Evolutionary conservation across 2,113 vertebrate species (phyloP).

Genomic region (Malurus cyaneus): DNA sequence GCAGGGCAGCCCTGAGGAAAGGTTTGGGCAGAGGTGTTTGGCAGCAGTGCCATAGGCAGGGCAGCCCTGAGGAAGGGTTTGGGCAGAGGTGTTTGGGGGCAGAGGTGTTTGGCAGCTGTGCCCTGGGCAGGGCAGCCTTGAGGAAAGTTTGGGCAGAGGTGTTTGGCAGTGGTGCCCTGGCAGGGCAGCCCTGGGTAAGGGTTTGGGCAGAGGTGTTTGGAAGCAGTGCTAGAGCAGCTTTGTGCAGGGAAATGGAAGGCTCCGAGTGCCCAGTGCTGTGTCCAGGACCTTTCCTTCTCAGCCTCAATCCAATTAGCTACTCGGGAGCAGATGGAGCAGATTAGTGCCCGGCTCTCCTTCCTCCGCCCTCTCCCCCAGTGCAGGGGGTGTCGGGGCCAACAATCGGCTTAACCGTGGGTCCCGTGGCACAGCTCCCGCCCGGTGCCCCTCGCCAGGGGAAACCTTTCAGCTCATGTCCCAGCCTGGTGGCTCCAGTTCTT

Average conservation of each 20-base stretch:
- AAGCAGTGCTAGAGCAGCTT: background rate
- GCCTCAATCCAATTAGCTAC: conserved; percentile 35
- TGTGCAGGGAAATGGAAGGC: rapidly evolving
- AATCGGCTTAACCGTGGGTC: background rate
- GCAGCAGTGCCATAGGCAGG: background rate
- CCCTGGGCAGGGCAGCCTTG: no score
- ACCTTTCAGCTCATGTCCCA: background rate
- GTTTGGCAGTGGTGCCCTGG: background rate
- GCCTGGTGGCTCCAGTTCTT: background rate
- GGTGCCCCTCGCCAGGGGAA: background rate
- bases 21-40: no score
- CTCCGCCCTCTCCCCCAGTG: background rate
- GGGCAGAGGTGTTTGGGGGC: no score
- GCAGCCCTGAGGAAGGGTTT: no score
- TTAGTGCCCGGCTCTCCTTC: conserved; percentile 20
- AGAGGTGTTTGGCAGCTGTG: no score
- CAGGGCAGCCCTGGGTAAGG: no score
- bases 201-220: background rate
- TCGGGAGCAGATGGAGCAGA: conserved; percentile 40
- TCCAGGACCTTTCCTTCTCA: background rate
- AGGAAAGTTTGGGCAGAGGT: no score
- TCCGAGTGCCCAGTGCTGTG: background rate
- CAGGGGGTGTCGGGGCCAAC: background rate
- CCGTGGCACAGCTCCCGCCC: background rate
- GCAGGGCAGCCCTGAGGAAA: background rate